These are phyloP conservation scores for Leucoraja ocellata DNA, from an alignment of 2,797 vertebrate species.

Conservation along the genomic window DNA sequence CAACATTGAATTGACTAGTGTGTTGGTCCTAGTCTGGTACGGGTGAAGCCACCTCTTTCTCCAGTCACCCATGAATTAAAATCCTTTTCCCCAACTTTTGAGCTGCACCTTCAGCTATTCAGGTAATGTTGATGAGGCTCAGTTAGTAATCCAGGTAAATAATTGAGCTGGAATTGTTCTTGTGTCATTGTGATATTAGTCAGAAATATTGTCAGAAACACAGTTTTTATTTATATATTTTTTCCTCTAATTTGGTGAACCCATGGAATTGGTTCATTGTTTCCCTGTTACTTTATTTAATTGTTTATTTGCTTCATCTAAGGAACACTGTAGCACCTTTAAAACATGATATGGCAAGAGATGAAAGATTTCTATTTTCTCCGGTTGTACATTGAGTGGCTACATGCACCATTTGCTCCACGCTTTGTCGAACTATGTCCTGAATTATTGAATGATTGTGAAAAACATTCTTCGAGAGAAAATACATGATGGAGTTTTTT, in stretches of 20 bases:
- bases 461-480: neutral
- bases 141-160: neutral
- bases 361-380: conserved; percentile 6
- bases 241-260: neutral
- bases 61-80: too few species aligned
- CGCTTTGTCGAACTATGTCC: neutral
- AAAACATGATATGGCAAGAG: neutral
- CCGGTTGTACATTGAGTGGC: neutral
- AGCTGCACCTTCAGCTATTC: too few species aligned
- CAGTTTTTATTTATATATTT: neutral
- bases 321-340: neutral
- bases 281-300: neutral
- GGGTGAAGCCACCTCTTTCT: too few species aligned
- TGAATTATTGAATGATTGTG: neutral
- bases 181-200: neutral
- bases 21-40: too few species aligned
- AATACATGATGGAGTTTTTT: neutral
- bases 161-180: neutral
- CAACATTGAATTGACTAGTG: too few species aligned
- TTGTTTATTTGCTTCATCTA: neutral
- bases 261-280: neutral
- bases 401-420: neutral
- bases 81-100: too few species aligned
- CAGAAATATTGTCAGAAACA: neutral
- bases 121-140: too few species aligned